Evolutionary conservation across 2,113 vertebrate species (phyloP).

Genomic region (Aspiorhynchus laticeps): DNA sequence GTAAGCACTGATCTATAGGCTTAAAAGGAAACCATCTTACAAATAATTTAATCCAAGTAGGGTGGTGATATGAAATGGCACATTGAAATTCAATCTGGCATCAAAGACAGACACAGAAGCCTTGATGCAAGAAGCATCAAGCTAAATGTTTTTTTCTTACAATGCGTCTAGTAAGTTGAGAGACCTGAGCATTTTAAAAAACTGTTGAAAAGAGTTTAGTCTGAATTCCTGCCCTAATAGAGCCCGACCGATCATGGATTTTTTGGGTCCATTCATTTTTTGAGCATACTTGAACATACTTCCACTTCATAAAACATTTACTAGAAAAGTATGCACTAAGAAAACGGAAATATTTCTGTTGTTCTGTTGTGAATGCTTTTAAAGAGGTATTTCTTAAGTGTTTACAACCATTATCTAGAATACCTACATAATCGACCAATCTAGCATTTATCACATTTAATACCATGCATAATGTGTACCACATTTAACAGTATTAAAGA

Average conservation of each 20-base stretch:
- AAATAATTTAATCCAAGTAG: conserved; percentile 39
- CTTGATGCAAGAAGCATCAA: conserved; percentile 50
- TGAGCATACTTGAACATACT: conserved; percentile 46
- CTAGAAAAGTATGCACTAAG: background rate
- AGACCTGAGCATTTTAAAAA: conserved; percentile 66
- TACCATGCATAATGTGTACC: conserved; percentile 50
- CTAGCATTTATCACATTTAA: conserved; percentile 44
- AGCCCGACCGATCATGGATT: conserved; percentile 56
- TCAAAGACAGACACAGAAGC: conserved; percentile 44
- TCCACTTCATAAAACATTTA: conserved; percentile 45
- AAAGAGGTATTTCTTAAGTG: conserved; percentile 46
- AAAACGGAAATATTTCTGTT: background rate
- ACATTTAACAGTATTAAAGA: conserved; percentile 45
- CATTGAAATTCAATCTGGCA: conserved; percentile 55
- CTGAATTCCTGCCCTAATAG: conserved; percentile 47
- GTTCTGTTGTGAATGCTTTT: conserved; percentile 49
- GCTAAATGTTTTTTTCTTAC: conserved; percentile 51
- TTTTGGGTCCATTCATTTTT: conserved; percentile 17
- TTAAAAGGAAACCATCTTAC: conserved; percentile 52
- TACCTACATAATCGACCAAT: conserved; percentile 37
- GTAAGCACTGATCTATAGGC: conserved; percentile 56
- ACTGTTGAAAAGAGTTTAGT: conserved; percentile 37
- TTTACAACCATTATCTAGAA: conserved; percentile 40
- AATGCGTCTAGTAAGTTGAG: conserved; percentile 64
- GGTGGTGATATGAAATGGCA: conserved; percentile 61